A percentile compares a stretch with the other conserved stretches of the same genome.
Conservation (phyloP, 2,888 invertebrate genomes). For the Drosophila longiperda region DNA sequence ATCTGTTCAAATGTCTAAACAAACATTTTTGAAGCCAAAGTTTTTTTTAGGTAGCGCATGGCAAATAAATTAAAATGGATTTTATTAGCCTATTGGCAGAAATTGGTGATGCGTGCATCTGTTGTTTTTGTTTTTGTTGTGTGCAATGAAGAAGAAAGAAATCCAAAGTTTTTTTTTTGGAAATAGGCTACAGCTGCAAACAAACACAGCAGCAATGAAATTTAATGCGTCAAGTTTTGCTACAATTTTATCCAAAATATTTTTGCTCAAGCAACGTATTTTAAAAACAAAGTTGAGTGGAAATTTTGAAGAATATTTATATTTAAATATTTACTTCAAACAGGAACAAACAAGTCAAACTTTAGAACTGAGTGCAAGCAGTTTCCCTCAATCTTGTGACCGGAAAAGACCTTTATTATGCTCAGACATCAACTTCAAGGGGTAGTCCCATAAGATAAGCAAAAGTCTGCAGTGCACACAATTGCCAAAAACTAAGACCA, state of each 20-base stretch:
- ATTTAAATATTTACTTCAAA: conserved; percentile 31
- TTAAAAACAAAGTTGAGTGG: background rate
- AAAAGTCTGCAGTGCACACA: conserved; percentile 69
- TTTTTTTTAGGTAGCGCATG: conserved; percentile 31
- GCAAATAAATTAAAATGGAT: conserved; percentile 68
- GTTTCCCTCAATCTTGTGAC: background rate
- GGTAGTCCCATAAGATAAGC: conserved; percentile 55
- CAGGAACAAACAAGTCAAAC: conserved; percentile 3
- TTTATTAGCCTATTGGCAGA: conserved; percentile 45
- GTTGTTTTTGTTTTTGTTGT: conserved; percentile 19
- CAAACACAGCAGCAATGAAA: conserved; percentile 9
- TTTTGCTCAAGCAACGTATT: background rate
- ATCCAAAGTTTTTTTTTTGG: conserved; percentile 7
- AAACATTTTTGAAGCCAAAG: conserved; percentile 47
- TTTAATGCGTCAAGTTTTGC: conserved; percentile 14
- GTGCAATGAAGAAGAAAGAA: conserved; percentile 37
- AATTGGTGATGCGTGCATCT: conserved; percentile 3
- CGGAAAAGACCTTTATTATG: background rate
- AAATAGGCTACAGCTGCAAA: background rate
- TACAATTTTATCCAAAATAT: background rate
- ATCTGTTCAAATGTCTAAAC: conserved; percentile 52
- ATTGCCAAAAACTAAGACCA: conserved; percentile 57
- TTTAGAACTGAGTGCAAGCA: background rate
- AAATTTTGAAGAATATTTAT: background rate
- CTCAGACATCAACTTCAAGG: conserved; percentile 8